phyloP scores from a whole-genome alignment of 2,113 vertebrate genomes.

The Aegypius monachus region DNA sequence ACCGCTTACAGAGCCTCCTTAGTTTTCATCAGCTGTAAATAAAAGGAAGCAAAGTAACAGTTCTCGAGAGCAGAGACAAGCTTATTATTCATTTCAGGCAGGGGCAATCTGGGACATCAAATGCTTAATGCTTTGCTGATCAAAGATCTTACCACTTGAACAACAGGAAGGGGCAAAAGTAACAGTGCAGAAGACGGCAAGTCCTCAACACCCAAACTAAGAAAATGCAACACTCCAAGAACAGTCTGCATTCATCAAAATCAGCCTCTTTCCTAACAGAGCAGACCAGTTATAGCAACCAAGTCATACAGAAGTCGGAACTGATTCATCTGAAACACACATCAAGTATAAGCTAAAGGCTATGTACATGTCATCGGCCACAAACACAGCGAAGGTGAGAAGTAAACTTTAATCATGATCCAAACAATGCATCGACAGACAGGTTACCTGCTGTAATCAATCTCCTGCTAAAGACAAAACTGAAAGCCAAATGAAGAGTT shows the following conservation, averaged over 20 bases:
- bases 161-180: background rate
- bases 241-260: background rate
- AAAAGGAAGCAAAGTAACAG: background rate
- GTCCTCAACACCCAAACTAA: background rate
- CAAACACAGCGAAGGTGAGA: background rate
- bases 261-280: background rate
- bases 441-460: background rate
- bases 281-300: background rate
- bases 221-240: background rate
- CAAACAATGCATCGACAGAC: background rate
- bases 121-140: background rate
- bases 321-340: background rate
- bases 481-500: background rate
- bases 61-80: background rate
- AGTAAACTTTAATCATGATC: background rate
- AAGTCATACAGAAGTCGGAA: background rate
- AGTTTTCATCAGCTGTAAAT: background rate
- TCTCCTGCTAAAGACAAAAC: background rate
- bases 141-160: background rate
- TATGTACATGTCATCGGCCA: accelerated
- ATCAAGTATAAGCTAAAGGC: background rate
- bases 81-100: background rate
- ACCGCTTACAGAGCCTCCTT: background rate
- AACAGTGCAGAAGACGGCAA: background rate
- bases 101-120: background rate